Evolutionary conservation across 2,888 invertebrate species (phyloP).

Genomic region (Andrena marginata): DNA sequence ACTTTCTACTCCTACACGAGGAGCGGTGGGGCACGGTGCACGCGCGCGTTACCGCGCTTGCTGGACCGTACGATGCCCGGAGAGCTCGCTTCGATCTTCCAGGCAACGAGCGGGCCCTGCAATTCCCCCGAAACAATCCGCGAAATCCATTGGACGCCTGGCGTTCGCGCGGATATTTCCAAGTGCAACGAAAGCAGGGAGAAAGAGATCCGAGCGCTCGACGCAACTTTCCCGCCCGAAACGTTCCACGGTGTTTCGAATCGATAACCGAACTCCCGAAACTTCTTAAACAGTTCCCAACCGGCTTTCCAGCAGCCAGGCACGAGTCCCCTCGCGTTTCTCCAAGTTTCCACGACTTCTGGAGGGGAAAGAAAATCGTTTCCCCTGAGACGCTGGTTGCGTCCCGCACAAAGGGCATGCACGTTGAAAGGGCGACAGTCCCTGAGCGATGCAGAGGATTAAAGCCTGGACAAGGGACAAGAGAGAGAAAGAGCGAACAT

Average conservation of each 20-base stretch:
- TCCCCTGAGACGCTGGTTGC: not conserved
- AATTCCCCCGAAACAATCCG: not conserved
- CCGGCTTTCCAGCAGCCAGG: not conserved
- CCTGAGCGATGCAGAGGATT: not conserved
- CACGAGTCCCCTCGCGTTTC: not conserved
- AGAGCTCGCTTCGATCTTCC: conserved; percentile 20
- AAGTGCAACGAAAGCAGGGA: not conserved
- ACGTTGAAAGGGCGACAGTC: conserved; percentile 2
- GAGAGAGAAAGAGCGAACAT: conserved; percentile 6
- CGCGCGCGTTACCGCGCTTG: conserved; percentile 30
- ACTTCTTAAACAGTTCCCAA: not conserved
- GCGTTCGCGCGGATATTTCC: not conserved
- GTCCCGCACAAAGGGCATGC: not conserved
- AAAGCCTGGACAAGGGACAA: not conserved
- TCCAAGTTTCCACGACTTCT: not conserved
- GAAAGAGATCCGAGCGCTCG: not conserved
- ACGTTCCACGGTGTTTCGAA: not conserved
- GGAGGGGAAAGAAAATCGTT: not conserved
- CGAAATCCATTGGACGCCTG: not conserved
- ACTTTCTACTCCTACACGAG: conserved; percentile 83
- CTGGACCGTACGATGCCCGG: conserved; percentile 39
- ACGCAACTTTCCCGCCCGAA: not conserved
- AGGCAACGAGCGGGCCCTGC: not conserved
- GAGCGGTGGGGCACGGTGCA: conserved; percentile 65
- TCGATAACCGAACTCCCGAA: not conserved